Conservation (phyloP, 1,140 invertebrate genomes). For the Ips typographus region DNA sequence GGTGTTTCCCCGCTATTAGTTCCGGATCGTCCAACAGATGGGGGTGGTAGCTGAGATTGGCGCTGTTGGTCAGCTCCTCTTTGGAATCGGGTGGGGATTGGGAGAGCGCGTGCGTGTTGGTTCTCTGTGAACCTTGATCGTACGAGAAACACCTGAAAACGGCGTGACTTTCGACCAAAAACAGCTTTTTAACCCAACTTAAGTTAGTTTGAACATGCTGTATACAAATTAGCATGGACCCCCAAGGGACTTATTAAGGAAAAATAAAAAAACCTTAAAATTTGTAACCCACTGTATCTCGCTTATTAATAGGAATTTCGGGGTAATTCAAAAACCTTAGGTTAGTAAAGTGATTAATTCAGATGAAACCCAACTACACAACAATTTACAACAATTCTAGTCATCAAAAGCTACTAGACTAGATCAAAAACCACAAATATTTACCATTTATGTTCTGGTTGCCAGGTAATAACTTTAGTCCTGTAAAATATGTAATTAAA, state of each 20-base stretch:
- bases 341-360: no score
- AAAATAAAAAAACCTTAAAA: no score
- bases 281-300: no score
- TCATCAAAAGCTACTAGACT: no score
- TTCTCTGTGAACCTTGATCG: slow-evolving; percentile 64
- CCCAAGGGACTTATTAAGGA: no score
- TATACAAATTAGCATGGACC: no score
- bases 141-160: slow-evolving; percentile 74
- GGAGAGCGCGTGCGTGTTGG: slow-evolving; percentile 55
- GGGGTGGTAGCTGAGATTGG: slow-evolving; percentile 69
- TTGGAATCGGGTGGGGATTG: slow-evolving; percentile 59
- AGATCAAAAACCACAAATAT: slow-evolving; percentile 15
- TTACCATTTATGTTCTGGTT: slow-evolving; percentile 81
- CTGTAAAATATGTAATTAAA: slow-evolving; percentile 59
- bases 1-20: slow-evolving; percentile 91
- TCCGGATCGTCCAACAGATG: slow-evolving; percentile 94
- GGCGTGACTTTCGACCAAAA: slow-evolving; percentile 12
- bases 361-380: no score
- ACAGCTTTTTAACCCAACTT: slow-evolving; percentile 9
- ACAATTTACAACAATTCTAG: no score
- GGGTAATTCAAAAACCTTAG: no score
- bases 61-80: slow-evolving; percentile 47
- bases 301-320: no score
- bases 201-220: no score
- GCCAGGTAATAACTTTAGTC: slow-evolving; percentile 82